phyloP scores from a whole-genome alignment of 2,797 vertebrate genomes.

The Hydrocynus forskahlii region DNA sequence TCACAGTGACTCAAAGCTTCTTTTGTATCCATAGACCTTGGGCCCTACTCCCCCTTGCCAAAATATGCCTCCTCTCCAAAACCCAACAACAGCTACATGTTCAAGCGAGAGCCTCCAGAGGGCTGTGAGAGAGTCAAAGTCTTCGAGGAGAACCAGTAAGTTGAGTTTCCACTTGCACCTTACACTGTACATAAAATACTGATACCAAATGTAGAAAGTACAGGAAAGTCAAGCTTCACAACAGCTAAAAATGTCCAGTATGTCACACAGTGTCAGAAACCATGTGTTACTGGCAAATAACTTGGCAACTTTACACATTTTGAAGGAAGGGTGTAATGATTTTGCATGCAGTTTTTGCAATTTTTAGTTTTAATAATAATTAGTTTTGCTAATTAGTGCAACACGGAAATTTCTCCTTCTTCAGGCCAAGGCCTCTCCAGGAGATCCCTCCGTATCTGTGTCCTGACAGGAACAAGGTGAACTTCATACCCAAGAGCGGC shows the following conservation, averaged over 20 bases:
- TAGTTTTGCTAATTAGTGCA: not conserved
- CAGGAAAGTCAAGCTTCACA: no score
- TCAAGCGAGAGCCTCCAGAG: constrained; percentile 89
- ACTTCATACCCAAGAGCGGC: constrained; percentile 99
- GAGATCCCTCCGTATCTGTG: constrained; percentile 96
- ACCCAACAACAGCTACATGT: constrained; percentile 91
- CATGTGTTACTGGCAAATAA: not conserved
- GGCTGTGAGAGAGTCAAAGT: constrained; percentile 90
- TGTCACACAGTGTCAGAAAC: no score
- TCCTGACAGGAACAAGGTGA: constrained; percentile 99
- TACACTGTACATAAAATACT: not conserved
- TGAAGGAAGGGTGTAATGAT: no score
- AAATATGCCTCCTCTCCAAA: constrained; percentile 89
- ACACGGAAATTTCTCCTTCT: constrained; percentile 38
- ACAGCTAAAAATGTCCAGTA: no score
- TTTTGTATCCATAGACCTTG: constrained; percentile 82
- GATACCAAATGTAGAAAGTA: no score
- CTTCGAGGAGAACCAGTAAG: constrained; percentile 89
- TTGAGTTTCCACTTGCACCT: constrained; percentile 40
- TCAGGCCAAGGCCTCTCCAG: constrained; percentile 90
- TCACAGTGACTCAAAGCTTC: not conserved
- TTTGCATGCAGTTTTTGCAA: no score
- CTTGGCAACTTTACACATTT: not conserved
- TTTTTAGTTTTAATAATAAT: no score
- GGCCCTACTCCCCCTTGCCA: constrained; percentile 87